Evolutionary conservation across 2,113 vertebrate genomes (phyloP), one percentile per base, ranked within the genome.

Genomic region (Apteryx mantelli): DNA sequence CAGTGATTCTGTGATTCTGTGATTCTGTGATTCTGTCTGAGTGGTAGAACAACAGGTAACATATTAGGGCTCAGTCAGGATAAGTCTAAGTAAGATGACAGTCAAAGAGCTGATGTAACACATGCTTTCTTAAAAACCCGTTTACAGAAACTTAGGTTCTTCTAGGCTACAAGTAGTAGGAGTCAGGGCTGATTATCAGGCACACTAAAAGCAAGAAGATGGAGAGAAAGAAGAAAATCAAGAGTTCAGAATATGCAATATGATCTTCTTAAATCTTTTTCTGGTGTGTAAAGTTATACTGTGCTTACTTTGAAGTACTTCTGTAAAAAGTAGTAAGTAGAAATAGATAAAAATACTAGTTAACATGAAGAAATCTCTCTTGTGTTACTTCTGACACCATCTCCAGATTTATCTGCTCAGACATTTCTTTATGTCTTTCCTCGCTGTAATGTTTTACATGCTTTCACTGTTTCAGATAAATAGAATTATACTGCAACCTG

Each of bases 401-500:
- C 55, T 48, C 65, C 86, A 30, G 53, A 50, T 89, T 96, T 85
- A 95, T 17, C n/a, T 89, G 68, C 22, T 65, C 38, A 36, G 53
- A 53, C 40, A 52, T 73, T 87, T 89, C 75, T 88, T 66, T 32
- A 93, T 56, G 82, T 40, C 60, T 5, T 32, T 65, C 70, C 36
- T 74, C 65, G 38, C 38, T 89, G 93, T 71, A 93, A 94, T 82
- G 78, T 77, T 82, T 75, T 77, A 58, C 17, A 36, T 63, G 65
- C 53, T 38, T 87, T 70, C 48, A 42, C 11, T 53, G 22, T 18
- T 82, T 93, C 64, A 90, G 44, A 79, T 36, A 89, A 48, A 42
- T 46, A 50, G 5, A 30, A 42, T 20, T 73, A 24, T 13, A 89
- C 7, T 63, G 50, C 55, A 82, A 84, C 63, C n/a, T 82, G 70